A percentile compares a stretch with the other conserved stretches of the same genome.
phyloP scores from a whole-genome alignment of 2,113 vertebrate genomes.

The Charina bottae region DNA sequence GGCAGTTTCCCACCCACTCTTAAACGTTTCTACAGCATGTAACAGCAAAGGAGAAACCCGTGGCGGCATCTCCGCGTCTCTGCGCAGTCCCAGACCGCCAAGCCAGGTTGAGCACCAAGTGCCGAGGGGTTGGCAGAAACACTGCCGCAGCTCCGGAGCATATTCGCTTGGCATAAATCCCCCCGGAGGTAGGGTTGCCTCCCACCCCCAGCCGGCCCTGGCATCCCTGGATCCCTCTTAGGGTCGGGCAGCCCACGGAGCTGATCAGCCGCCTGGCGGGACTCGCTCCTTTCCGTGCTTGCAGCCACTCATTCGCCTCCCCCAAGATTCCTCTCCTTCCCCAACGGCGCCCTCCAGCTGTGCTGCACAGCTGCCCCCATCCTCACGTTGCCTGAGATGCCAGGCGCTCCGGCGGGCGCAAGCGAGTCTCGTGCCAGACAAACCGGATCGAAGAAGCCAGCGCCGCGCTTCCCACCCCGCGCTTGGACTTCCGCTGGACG shows the following conservation, averaged over 20 bases:
- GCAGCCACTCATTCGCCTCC: not conserved
- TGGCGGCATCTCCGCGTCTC: not conserved
- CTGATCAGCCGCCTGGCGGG: not conserved
- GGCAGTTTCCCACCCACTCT: not conserved
- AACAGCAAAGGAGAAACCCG: not conserved
- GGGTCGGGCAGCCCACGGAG: not conserved
- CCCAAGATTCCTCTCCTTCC: not conserved
- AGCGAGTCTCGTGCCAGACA: not conserved
- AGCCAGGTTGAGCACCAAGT: not conserved
- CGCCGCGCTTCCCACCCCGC: not conserved
- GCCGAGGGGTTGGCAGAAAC: not conserved
- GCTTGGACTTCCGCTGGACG: not conserved
- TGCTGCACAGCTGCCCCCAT: not conserved
- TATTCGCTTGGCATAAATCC: not conserved
- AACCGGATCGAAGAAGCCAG: not conserved
- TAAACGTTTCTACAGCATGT: not conserved
- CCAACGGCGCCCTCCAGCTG: not conserved
- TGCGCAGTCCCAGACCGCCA: too few relatives aligned
- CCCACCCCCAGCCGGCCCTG: not conserved
- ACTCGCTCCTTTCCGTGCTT: not conserved
- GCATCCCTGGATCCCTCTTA: not conserved
- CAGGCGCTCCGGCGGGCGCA: not conserved
- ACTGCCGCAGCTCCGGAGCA: not conserved
- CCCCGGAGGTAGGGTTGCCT: not conserved
- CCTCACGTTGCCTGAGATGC: not conserved